phyloP scores from a whole-genome alignment of 2,113 vertebrate species.

The Anser cygnoides region DNA sequence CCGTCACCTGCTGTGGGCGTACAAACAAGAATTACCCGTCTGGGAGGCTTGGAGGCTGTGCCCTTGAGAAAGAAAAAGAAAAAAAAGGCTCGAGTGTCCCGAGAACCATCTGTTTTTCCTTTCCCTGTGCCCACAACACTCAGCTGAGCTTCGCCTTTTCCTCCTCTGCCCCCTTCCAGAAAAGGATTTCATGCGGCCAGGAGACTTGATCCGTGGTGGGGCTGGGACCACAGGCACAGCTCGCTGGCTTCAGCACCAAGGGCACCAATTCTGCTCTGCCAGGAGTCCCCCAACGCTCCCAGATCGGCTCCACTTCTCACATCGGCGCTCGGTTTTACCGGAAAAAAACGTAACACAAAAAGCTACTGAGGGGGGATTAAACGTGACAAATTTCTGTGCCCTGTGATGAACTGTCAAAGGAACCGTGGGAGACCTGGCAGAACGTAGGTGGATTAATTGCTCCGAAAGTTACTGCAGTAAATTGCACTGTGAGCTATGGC shows the following conservation, averaged over 20 bases:
- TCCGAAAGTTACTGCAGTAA: slow-evolving; percentile 4
- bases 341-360: neutral
- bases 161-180: neutral
- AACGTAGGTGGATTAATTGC: slow-evolving; percentile 31
- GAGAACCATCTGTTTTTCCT: slow-evolving; percentile 18
- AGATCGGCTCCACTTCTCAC: neutral
- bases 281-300: neutral
- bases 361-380: neutral
- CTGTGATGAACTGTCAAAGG: slow-evolving; percentile 9
- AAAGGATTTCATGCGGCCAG: neutral
- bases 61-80: neutral
- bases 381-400: neutral
- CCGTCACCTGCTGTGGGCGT: neutral
- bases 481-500: neutral
- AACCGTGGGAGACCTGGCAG: neutral
- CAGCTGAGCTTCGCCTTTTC: neutral
- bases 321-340: rapidly evolving
- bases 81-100: neutral
- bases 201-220: rapidly evolving
- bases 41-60: slow-evolving; percentile 40
- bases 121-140: slow-evolving; percentile 17
- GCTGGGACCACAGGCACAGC: rapidly evolving
- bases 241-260: neutral
- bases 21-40: slow-evolving; percentile 51
- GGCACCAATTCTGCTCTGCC: neutral